These are phyloP conservation scores for Drosophila pullipes DNA, from an alignment of 2,888 invertebrate species.

Conservation along the genomic window DNA sequence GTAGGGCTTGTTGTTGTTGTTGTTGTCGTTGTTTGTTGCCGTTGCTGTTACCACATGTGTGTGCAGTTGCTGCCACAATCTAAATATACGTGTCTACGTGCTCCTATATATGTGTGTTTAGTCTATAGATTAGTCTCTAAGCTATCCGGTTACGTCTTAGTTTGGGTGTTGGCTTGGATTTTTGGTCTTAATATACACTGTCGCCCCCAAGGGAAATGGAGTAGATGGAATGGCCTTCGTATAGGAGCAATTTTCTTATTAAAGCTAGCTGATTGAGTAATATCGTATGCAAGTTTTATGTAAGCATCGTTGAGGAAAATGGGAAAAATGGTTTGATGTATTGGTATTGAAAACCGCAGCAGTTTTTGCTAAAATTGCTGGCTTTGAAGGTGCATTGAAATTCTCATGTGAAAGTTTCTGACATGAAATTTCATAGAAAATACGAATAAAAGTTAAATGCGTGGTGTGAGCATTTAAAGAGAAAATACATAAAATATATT, in stretches of 20 bases:
- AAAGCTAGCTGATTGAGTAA: background rate
- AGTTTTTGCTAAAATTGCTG: background rate
- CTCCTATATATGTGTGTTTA: background rate
- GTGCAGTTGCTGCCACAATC: constrained; percentile 27
- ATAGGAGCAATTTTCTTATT: background rate
- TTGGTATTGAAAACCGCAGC: background rate
- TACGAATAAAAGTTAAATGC: background rate
- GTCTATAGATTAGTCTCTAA: constrained; percentile 23
- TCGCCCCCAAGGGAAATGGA: background rate
- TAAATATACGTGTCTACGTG: constrained; percentile 6
- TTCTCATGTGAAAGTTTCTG: background rate
- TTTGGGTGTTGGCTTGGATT: constrained; percentile 9
- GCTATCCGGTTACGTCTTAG: constrained; percentile 24
- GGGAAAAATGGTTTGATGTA: background rate
- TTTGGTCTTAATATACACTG: constrained; percentile 16
- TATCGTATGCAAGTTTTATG: background rate
- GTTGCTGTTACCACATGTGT: constrained; percentile 21
- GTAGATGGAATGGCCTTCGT: background rate
- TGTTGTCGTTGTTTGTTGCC: background rate
- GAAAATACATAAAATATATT: background rate
- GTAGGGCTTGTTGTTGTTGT: background rate
- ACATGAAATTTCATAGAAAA: background rate
- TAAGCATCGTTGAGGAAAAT: background rate
- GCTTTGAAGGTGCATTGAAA: background rate
- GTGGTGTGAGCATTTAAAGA: background rate